A percentile compares a stretch with the other conserved stretches of the same genome.
phyloP scores from a whole-genome alignment of 2,113 vertebrate species.

The Chinchilla lanigera region DNA sequence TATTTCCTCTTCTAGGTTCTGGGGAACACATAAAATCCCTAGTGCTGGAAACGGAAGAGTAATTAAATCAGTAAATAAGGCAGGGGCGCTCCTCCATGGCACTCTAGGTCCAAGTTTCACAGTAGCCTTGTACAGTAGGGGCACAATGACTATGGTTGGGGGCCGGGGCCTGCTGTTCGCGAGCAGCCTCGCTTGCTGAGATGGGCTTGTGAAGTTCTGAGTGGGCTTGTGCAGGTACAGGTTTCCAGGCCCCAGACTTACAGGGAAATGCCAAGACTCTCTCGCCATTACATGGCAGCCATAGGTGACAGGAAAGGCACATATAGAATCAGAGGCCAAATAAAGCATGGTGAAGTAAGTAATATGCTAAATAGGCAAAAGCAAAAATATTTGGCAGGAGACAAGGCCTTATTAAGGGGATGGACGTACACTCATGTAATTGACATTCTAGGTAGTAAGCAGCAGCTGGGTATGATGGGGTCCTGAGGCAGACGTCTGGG shows the following conservation, averaged over 20 bases:
- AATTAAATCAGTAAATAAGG: neutral
- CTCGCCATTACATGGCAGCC: neutral
- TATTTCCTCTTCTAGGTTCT: neutral
- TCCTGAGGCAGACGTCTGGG: neutral
- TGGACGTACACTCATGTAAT: neutral
- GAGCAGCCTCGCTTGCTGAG: neutral
- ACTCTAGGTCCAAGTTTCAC: neutral
- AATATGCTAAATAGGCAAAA: neutral
- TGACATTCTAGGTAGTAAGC: neutral
- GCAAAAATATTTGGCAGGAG: neutral
- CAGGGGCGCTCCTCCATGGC: neutral
- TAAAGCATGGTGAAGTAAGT: neutral
- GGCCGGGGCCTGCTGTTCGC: neutral
- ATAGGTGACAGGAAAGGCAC: neutral
- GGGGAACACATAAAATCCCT: neutral
- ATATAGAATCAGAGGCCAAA: neutral
- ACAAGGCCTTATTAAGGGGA: neutral
- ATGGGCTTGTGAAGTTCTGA: neutral
- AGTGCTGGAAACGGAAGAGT: neutral
- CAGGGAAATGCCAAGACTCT: neutral
- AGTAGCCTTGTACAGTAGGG: neutral
- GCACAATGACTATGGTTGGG: neutral
- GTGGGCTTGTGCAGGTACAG: neutral
- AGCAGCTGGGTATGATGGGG: fast-evolving
- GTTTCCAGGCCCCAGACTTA: neutral